Conservation (phyloP, 2,797 vertebrate genomes). For the Taenioides sp. region DNA sequence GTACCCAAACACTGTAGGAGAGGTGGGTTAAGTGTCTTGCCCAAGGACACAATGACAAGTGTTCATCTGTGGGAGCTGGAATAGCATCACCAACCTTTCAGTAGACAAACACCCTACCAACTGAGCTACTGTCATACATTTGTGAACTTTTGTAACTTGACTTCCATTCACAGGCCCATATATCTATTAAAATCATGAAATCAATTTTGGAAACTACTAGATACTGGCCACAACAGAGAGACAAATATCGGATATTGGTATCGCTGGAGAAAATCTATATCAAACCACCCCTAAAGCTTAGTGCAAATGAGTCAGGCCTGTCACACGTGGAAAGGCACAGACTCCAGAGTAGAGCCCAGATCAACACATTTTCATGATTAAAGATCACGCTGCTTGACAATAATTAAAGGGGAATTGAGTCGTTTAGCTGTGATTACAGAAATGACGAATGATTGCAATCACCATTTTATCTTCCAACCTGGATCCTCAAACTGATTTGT, state of each 20-base stretch:
- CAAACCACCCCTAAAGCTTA: not conserved
- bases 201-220: too few relatives aligned
- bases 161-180: not conserved
- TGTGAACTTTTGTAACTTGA: too few relatives aligned
- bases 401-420: constrained; percentile 20
- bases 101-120: too few relatives aligned
- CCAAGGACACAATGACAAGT: too few relatives aligned
- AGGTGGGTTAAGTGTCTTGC: too few relatives aligned
- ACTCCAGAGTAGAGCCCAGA: constrained; percentile 1
- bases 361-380: constrained; percentile 9
- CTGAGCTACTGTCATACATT: too few relatives aligned
- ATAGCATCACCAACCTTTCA: too few relatives aligned
- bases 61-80: too few relatives aligned
- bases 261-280: not conserved
- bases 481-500: constrained; percentile 9
- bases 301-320: not conserved
- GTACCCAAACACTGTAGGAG: too few relatives aligned
- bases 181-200: too few relatives aligned
- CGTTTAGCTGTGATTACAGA: constrained; percentile 13
- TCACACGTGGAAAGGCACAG: not conserved
- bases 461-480: constrained; percentile 6
- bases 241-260: not conserved
- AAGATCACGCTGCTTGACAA: constrained; percentile 13
- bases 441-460: constrained; percentile 17
- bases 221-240: too few relatives aligned